Evolutionary conservation across 2,113 vertebrate species (phyloP).

Genomic region (Xiphorhynchus elegans): DNA sequence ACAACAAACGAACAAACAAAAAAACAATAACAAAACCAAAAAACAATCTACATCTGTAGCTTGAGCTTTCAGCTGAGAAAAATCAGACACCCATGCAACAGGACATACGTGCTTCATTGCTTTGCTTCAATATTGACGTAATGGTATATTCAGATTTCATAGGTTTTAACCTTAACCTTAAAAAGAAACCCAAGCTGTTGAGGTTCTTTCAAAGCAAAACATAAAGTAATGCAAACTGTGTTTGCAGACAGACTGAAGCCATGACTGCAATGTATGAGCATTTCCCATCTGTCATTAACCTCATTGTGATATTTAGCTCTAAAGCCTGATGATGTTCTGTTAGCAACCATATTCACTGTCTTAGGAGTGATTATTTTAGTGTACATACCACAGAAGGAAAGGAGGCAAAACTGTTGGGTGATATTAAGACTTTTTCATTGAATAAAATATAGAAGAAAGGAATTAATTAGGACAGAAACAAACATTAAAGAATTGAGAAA

Average conservation of each 20-base stretch:
- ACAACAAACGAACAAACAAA: background rate
- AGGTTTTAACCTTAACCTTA: conserved; percentile 39
- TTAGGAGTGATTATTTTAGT: conserved; percentile 23
- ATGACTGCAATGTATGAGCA: conserved; percentile 19
- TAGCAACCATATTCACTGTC: background rate
- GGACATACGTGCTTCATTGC: background rate
- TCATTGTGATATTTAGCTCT: conserved; percentile 36
- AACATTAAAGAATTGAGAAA: background rate
- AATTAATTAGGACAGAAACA: background rate
- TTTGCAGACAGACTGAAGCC: conserved; percentile 33
- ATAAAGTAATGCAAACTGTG: conserved; percentile 22
- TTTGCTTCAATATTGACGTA: background rate
- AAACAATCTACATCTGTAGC: background rate
- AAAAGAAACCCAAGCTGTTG: conserved; percentile 31
- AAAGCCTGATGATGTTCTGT: conserved; percentile 20
- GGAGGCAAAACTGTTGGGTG: background rate
- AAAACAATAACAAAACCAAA: background rate
- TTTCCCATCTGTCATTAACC: conserved; percentile 46
- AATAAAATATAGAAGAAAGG: background rate
- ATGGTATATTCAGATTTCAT: background rate
- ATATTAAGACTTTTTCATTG: background rate
- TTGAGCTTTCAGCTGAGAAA: background rate
- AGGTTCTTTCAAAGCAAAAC: conserved; percentile 39
- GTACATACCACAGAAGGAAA: background rate
- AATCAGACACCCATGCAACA: background rate